Evolutionary conservation across 2,797 vertebrate species (phyloP).

Genomic region (Odontamblyopus rebecca): DNA sequence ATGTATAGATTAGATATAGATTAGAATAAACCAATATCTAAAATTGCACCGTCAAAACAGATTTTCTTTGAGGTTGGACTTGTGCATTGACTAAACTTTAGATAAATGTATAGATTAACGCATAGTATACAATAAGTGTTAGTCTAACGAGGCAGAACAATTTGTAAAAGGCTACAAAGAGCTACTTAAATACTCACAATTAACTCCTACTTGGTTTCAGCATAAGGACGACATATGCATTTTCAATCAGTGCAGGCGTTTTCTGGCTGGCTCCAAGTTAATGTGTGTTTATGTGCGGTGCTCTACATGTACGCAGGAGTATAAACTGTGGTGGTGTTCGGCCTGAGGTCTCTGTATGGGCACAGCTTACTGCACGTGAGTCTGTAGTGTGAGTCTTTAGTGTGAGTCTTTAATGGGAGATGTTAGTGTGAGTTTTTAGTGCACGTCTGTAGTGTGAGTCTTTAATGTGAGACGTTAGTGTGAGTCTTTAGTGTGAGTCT

Average conservation of each 20-base stretch:
- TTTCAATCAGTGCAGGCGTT: slow-evolving; percentile 18
- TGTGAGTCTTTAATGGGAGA: slow-evolving; percentile 21
- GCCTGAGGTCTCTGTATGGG: slow-evolving; percentile 65
- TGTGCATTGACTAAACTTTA: too few species aligned
- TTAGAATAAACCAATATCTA: too few species aligned
- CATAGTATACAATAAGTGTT: too few species aligned
- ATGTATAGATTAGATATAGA: neutral
- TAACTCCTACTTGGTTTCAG: neutral
- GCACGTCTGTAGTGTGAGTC: slow-evolving; percentile 13
- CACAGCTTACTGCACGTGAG: slow-evolving; percentile 57
- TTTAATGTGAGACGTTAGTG: slow-evolving; percentile 35
- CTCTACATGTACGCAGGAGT: slow-evolving; percentile 22
- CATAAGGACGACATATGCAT: slow-evolving; percentile 16
- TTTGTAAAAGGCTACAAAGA: neutral
- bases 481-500: too few species aligned
- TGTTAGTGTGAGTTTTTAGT: slow-evolving; percentile 8
- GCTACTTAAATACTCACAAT: neutral
- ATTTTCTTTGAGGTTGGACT: too few species aligned
- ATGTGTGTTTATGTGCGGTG: slow-evolving; percentile 15
- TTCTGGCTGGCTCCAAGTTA: slow-evolving; percentile 8
- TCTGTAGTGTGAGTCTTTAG: too few species aligned
- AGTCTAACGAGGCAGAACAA: too few species aligned
- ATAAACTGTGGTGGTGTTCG: slow-evolving; percentile 45
- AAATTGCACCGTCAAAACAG: too few species aligned
- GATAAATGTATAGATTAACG: too few species aligned